A percentile compares a stretch with the other conserved stretches of the same genome.
These are phyloP conservation scores for Tanaodytes sp. DNA, from an alignment of 2,888 invertebrate genomes.

Conservation along the genomic window DNA sequence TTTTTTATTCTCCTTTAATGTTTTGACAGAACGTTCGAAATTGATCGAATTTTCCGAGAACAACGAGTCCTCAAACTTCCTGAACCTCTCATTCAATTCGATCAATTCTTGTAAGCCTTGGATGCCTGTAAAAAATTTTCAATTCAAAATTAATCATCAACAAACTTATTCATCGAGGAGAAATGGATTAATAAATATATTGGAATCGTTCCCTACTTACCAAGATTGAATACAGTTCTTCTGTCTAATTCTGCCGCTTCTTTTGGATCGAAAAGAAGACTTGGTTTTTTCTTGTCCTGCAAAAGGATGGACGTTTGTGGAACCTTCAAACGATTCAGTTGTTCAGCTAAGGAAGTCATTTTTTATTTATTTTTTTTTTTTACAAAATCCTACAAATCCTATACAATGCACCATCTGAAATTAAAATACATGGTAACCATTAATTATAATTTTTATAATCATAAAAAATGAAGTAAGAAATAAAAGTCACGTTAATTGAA, in stretches of 20 bases:
- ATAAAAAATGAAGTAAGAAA: too few relatives aligned
- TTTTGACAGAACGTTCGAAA: conserved; percentile 87
- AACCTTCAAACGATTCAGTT: conserved; percentile 82
- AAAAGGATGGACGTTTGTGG: conserved; percentile 83
- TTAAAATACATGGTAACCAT: too few relatives aligned
- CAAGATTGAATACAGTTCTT: conserved; percentile 89
- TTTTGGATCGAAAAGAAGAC: conserved; percentile 90
- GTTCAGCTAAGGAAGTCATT: conserved; percentile 86
- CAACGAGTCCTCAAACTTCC: conserved; percentile 82
- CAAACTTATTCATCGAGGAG: too few relatives aligned
- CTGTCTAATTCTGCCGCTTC: conserved; percentile 91
- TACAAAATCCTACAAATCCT: too few relatives aligned
- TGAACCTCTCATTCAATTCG: conserved; percentile 81
- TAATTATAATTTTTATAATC: too few relatives aligned
- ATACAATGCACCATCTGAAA: too few relatives aligned
- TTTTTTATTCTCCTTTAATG: conserved; percentile 81
- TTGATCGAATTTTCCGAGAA: conserved; percentile 85
- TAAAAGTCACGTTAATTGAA: too few relatives aligned
- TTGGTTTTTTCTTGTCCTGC: conserved; percentile 82
- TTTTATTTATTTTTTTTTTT: too few relatives aligned
- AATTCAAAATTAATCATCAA: too few relatives aligned
- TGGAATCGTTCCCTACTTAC: too few relatives aligned
- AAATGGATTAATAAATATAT: too few relatives aligned
- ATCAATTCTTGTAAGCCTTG: conserved; percentile 89
- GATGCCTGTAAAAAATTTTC: conserved; percentile 73